Evolutionary conservation across 2,113 vertebrate genomes (phyloP).

Genomic region (Alouatta palliata): DNA sequence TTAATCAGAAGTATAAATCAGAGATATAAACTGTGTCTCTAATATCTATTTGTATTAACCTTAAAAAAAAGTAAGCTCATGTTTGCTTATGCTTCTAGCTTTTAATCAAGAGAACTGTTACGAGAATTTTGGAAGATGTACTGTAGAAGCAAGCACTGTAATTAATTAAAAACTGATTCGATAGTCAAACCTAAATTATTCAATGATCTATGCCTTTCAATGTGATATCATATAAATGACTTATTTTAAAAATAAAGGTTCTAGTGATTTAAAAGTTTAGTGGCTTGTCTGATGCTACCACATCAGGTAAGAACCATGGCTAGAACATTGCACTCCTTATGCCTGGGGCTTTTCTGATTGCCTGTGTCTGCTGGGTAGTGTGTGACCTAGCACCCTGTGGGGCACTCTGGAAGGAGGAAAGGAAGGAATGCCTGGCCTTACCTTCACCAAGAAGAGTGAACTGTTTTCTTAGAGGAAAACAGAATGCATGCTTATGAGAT

Average conservation of each 20-base stretch:
- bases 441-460: not conserved
- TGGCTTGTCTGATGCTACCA: not conserved
- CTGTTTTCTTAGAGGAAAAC: not conserved
- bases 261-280: not conserved
- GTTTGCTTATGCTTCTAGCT: not conserved
- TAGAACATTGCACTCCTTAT: not conserved
- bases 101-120: not conserved
- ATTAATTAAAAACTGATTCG: not conserved
- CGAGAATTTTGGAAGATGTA: not conserved
- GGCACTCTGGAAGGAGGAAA: not conserved
- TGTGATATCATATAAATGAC: not conserved
- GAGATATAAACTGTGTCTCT: conserved; percentile 52
- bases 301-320: not conserved
- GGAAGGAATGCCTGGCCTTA: not conserved
- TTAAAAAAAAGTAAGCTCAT: not conserved
- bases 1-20: conserved; percentile 31
- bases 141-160: not conserved
- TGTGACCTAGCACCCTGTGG: not conserved
- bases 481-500: not conserved
- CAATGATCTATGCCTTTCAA: not conserved
- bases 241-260: not conserved
- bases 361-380: not conserved
- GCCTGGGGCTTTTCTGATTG: not conserved
- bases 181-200: not conserved
- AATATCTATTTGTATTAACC: conserved; percentile 32